These are phyloP conservation scores for Diplodus puntazzo DNA, from an alignment of 2,797 vertebrate species.

Conservation along the genomic window DNA sequence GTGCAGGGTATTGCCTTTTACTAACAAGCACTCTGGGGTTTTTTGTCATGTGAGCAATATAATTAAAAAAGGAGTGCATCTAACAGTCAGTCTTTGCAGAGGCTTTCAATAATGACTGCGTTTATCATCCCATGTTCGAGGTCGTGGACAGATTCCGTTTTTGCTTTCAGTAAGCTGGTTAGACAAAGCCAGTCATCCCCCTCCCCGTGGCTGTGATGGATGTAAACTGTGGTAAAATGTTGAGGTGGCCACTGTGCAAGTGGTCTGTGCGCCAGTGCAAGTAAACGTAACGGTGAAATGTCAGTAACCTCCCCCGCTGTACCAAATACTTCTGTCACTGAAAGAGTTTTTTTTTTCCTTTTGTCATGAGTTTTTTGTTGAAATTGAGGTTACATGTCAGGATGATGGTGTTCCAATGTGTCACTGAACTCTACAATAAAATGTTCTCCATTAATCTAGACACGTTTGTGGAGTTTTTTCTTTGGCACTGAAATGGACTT, in stretches of 20 bases:
- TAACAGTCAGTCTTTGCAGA: slow-evolving; percentile 12
- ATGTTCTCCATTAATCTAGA: slow-evolving; percentile 59
- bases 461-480: background rate
- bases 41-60: slow-evolving; percentile 73
- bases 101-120: slow-evolving; percentile 35
- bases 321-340: slow-evolving; percentile 60
- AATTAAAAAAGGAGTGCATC: slow-evolving; percentile 35
- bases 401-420: slow-evolving; percentile 61
- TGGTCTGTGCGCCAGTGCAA: slow-evolving; percentile 43
- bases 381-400: slow-evolving; percentile 49
- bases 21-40: slow-evolving; percentile 44
- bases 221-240: slow-evolving; percentile 73
- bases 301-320: slow-evolving; percentile 60
- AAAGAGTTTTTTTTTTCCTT: slow-evolving; percentile 44
- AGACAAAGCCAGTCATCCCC: slow-evolving; percentile 52
- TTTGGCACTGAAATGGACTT: background rate
- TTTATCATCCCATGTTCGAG: slow-evolving; percentile 50
- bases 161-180: slow-evolving; percentile 45
- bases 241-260: slow-evolving; percentile 46
- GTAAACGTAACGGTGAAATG: slow-evolving; percentile 57
- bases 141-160: slow-evolving; percentile 50
- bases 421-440: slow-evolving; percentile 81
- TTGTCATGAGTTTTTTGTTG: slow-evolving; percentile 65
- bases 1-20: slow-evolving; percentile 53
- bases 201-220: slow-evolving; percentile 69